Base-by-base conservation (phyloP, 2,888 invertebrate genomes). In the Drosophila antonietae region DNA sequence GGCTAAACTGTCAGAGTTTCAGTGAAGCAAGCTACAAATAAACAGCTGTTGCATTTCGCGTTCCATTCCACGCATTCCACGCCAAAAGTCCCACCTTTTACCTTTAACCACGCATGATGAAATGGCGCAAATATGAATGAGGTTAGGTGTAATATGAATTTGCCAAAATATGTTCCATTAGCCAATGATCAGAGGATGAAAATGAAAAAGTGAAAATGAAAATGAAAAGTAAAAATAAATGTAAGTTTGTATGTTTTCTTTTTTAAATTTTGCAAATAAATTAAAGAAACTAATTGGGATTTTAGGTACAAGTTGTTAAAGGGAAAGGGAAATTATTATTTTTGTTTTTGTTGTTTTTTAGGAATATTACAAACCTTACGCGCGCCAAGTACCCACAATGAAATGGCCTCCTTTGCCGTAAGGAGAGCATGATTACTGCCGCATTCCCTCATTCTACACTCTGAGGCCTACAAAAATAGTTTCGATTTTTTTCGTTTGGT, bases 381-480 rank as follows among this genome's bases (percentile, higher is more conserved):
- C 94, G 96, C 96, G 95, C 97, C 97, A 95, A 97, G 96, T 94
- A 97, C 96, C 97, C 97, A 97, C 94, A 97, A 96, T 94, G 97
- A 96, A 95, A 97, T 96, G 95, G 97, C 97, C 95, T 97, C 97
- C 95, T 96, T 96, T 94, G 97, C 96, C 94, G 96, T 97, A 94
- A 97, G 95, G 94, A 97, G 96, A 94, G 95, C 95, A 95, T 96
- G 95, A 94, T 95, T 95, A 94, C 95, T 95, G 94, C 92, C 93
- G 90, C 91, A 91, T 90, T 92, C 92, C 87, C 92, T 92, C 86
- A 89, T 70, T 93, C 91, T 93, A 92, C 91, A 92, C 88, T 93
- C 93, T 88, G 92, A 91, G 90, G 92, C 93, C 93, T 93, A 93
- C 91, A 92, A 93, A 90, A 91, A 89, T 89, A 86, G 79, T 85